phyloP scores from a whole-genome alignment of 2,888 invertebrate genomes.

The Philopedon plagiatum region DNA sequence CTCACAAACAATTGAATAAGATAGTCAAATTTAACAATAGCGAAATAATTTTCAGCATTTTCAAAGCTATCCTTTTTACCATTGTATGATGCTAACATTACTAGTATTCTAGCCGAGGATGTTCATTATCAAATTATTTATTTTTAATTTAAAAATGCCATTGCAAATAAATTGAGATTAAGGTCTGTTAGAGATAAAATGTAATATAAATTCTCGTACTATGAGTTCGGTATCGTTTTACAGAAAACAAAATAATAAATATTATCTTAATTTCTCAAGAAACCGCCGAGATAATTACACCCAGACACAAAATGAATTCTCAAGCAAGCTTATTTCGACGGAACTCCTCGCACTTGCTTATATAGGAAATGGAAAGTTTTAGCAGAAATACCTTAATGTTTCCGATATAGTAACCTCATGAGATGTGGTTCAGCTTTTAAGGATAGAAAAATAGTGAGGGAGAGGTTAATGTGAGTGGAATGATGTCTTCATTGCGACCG shows the following conservation, averaged over 20 bases:
- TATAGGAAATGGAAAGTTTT: conserved; percentile 29
- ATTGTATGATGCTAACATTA: too few species aligned
- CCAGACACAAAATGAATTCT: conserved; percentile 45
- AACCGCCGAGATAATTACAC: conserved; percentile 47
- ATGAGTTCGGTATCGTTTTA: conserved; percentile 35
- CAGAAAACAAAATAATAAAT: conserved; percentile 46
- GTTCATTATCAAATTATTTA: conserved; percentile 6
- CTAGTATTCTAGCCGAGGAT: too few species aligned
- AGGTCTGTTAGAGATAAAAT: conserved; percentile 23
- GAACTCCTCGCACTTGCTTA: conserved; percentile 24
- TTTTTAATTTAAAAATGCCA: background rate
- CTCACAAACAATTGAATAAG: too few species aligned
- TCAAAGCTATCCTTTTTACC: too few species aligned
- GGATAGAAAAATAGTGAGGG: too few species aligned
- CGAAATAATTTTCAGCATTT: too few species aligned
- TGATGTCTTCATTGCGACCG: too few species aligned
- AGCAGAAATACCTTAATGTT: background rate
- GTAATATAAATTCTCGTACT: conserved; percentile 46
- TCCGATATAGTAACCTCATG: background rate
- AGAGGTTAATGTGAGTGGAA: too few species aligned
- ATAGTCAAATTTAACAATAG: too few species aligned
- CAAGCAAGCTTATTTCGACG: conserved; percentile 38
- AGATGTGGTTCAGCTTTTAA: too few species aligned
- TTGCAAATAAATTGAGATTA: conserved; percentile 11
- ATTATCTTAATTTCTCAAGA: conserved; percentile 49